A percentile compares a stretch with the other conserved stretches of the same genome.
These are phyloP conservation scores for Cataglyphis altisquamis DNA, from an alignment of 2,888 invertebrate genomes.

Conservation along the genomic window DNA sequence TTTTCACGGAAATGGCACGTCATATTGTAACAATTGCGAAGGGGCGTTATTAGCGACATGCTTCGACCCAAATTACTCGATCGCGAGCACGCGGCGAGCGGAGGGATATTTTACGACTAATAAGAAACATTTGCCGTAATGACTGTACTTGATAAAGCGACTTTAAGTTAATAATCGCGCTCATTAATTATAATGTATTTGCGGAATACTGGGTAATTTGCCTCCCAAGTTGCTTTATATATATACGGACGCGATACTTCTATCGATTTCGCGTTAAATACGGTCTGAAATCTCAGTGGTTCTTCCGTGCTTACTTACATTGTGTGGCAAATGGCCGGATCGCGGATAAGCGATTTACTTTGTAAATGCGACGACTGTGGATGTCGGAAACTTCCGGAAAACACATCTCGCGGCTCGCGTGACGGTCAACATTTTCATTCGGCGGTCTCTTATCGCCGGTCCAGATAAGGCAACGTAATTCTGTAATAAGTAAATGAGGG, in stretches of 20 bases:
- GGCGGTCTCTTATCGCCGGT: conserved; percentile 25
- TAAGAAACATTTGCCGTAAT: conserved; percentile 53
- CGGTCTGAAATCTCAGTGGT: background rate
- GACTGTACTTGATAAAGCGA: conserved; percentile 50
- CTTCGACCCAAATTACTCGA: conserved; percentile 45
- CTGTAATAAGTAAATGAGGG: conserved; percentile 11
- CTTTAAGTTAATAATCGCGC: conserved; percentile 60
- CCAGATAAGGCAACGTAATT: conserved; percentile 22
- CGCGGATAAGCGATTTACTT: conserved; percentile 24
- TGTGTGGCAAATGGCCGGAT: background rate
- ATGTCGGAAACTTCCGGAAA: conserved; percentile 29
- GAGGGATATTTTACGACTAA: conserved; percentile 59
- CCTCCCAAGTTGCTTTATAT: background rate
- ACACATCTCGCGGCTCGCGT: conserved; percentile 33
- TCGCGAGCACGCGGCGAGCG: conserved; percentile 41
- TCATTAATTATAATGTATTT: conserved; percentile 56
- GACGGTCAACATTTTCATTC: conserved; percentile 36
- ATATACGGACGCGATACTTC: background rate
- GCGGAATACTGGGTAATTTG: conserved; percentile 36
- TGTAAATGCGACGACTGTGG: conserved; percentile 28
- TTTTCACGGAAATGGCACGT: conserved; percentile 16
- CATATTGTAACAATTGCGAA: conserved; percentile 31
- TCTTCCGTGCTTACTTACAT: conserved; percentile 18
- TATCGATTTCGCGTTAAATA: conserved; percentile 40
- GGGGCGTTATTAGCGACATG: conserved; percentile 48